These are phyloP conservation scores for Dasysyrphus tricinctus DNA, from an alignment of 2,888 invertebrate species.

Conservation along the genomic window DNA sequence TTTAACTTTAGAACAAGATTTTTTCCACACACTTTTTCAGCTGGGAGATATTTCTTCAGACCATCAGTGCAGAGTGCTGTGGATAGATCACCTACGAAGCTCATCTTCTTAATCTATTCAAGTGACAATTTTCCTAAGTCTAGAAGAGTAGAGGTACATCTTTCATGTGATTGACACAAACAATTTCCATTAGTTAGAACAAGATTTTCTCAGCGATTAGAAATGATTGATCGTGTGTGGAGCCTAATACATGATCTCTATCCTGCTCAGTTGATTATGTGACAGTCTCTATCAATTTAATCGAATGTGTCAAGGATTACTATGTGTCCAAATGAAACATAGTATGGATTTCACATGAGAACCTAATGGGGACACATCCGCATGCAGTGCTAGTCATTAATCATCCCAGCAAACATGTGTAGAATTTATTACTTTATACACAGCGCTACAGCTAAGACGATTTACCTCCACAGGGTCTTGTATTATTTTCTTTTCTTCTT, in stretches of 20 bases:
- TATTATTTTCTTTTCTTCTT: neutral
- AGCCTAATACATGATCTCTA: slow-evolving; percentile 39
- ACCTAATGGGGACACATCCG: slow-evolving; percentile 43
- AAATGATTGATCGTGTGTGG: slow-evolving; percentile 46
- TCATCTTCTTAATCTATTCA: neutral
- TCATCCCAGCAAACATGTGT: slow-evolving; percentile 53
- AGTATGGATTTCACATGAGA: slow-evolving; percentile 15
- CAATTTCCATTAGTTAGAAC: slow-evolving; percentile 39
- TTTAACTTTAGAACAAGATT: too few species aligned
- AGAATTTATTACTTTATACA: slow-evolving; percentile 55
- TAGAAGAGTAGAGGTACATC: neutral
- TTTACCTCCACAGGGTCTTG: slow-evolving; percentile 13
- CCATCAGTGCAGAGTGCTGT: too few species aligned
- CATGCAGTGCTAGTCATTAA: slow-evolving; percentile 45
- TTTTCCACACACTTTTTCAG: too few species aligned
- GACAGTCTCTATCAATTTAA: slow-evolving; percentile 53
- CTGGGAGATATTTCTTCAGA: too few species aligned
- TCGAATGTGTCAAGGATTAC: slow-evolving; percentile 39
- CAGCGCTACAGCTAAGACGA: slow-evolving; percentile 7
- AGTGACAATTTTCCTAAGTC: slow-evolving; percentile 16
- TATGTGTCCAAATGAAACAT: slow-evolving; percentile 30
- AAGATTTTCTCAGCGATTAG: slow-evolving; percentile 22
- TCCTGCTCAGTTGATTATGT: slow-evolving; percentile 39
- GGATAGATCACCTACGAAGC: slow-evolving; percentile 32
- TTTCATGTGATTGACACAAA: slow-evolving; percentile 32